phyloP scores from a whole-genome alignment of 2,888 invertebrate genomes.

The Microctonus hyperodae region DNA sequence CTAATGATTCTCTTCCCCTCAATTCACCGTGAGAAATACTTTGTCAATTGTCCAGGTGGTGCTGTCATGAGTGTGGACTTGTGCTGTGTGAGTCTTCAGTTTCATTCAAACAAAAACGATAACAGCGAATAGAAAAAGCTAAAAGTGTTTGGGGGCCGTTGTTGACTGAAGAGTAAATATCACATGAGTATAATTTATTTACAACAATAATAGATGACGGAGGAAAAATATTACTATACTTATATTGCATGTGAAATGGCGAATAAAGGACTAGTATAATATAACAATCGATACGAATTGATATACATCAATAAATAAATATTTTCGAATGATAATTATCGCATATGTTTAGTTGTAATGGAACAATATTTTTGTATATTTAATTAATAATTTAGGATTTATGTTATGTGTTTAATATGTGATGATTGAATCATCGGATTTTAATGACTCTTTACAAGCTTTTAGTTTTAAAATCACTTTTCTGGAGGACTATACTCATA shows the following conservation, averaged over 20 bases:
- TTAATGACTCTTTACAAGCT: no score
- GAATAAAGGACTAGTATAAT: not conserved
- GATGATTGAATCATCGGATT: no score
- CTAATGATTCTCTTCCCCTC: not conserved
- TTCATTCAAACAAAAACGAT: slow-evolving; percentile 16
- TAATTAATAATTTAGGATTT: no score
- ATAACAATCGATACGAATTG: no score
- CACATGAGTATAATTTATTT: slow-evolving; percentile 50
- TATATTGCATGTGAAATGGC: not conserved
- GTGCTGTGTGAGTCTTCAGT: slow-evolving; percentile 18
- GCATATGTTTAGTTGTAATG: no score
- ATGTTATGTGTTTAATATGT: no score
- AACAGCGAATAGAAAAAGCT: slow-evolving; percentile 2
- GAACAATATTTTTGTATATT: no score
- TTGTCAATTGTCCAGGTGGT: slow-evolving; percentile 30
- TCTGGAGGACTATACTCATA: not conserved
- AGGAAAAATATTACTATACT: not conserved
- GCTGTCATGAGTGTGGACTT: not conserved
- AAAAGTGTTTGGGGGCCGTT: slow-evolving; percentile 23
- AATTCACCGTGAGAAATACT: slow-evolving; percentile 28
- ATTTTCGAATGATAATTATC: no score
- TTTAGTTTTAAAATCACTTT: not conserved
- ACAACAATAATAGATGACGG: slow-evolving; percentile 27
- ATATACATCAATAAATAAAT: no score
- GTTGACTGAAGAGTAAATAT: slow-evolving; percentile 39